Evolutionary conservation across 2,888 invertebrate species (phyloP), one percentile per base, ranked within the genome.

Genomic region (Aproaerema taeniolella): DNA sequence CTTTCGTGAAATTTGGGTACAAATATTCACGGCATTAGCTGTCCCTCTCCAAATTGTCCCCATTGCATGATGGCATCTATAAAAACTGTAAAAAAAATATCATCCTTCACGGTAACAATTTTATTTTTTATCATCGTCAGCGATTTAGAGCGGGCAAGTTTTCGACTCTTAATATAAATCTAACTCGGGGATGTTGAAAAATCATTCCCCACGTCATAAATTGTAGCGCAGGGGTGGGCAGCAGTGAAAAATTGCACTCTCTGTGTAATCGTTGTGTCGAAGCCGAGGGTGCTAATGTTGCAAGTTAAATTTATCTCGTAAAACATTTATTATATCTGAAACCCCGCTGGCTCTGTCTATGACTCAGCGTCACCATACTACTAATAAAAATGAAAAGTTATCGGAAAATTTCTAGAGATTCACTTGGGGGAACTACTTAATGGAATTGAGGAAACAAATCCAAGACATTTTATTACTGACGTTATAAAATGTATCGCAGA

Each of bases 141-240:
- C 65, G 65, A 67, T 70, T 67, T 67, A 60, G 58, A 55, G 53
- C 55, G 55, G 61, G 60, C 63, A 70, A 61, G 69, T 69, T 75
- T 67, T 65, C 58, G 67, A 57, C 66, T 67, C 66, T 74, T 75
- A 73, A 75, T 67, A 80, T 78, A 76, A 80, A 77, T 80, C 75
- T 71, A 71, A 71, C 66, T 79, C 71, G 71, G 67, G 68, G 71
- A 73, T 77, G 80, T 75, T 80, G 79, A 81, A 79, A 83, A 82
- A 82, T 82, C 77, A 79, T 79, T 75, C 71, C 61, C 61, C 62
- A 71, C 67, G 67, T 81, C 80, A 81, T 81, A 82, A 80, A 80
- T 82, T 74, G 73, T 77, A 67, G 68, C 72, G 56, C 58, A 65
- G 75, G 77, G 79, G 78, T 61, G 71, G 63, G 64, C 67, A 71